phyloP scores from a whole-genome alignment of 2,888 invertebrate genomes.

The Selenia dentaria region DNA sequence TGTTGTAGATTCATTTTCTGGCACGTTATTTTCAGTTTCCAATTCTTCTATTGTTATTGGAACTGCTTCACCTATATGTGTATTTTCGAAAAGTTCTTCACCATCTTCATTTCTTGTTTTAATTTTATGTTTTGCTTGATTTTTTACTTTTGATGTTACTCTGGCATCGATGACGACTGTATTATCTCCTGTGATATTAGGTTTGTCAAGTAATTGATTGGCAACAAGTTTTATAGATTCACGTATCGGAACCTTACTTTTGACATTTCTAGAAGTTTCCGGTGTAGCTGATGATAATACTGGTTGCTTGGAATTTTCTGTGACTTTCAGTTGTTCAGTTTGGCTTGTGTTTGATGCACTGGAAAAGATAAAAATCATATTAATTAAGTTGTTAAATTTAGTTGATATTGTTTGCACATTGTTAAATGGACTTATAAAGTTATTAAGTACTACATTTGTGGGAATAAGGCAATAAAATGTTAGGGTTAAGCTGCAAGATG shows the following conservation, averaged over 20 bases:
- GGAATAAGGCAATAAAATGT: no score
- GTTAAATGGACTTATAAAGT: no score
- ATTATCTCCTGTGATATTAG: conserved; percentile 52
- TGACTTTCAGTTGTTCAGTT: not conserved
- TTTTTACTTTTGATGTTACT: conserved; percentile 86
- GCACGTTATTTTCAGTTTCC: conserved; percentile 80
- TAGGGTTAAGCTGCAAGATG: no score
- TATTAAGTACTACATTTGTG: no score
- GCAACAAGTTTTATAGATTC: conserved; percentile 85
- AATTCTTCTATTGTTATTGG: conserved; percentile 87
- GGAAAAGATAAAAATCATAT: conserved; percentile 41
- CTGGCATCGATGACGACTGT: conserved; percentile 83
- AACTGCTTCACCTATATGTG: conserved; percentile 87
- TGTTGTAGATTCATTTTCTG: conserved; percentile 73
- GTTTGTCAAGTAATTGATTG: conserved; percentile 81
- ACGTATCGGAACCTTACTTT: conserved; percentile 73
- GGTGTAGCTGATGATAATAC: conserved; percentile 34
- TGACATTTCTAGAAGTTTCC: conserved; percentile 63
- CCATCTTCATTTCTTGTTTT: conserved; percentile 70
- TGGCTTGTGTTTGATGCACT: conserved; percentile 33
- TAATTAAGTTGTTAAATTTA: no score
- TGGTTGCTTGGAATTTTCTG: conserved; percentile 25
- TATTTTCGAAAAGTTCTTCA: conserved; percentile 66
- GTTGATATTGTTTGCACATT: no score
- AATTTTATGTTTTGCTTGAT: conserved; percentile 73